phyloP scores from a whole-genome alignment of 2,113 vertebrate genomes.

The Spermophilus dauricus region DNA sequence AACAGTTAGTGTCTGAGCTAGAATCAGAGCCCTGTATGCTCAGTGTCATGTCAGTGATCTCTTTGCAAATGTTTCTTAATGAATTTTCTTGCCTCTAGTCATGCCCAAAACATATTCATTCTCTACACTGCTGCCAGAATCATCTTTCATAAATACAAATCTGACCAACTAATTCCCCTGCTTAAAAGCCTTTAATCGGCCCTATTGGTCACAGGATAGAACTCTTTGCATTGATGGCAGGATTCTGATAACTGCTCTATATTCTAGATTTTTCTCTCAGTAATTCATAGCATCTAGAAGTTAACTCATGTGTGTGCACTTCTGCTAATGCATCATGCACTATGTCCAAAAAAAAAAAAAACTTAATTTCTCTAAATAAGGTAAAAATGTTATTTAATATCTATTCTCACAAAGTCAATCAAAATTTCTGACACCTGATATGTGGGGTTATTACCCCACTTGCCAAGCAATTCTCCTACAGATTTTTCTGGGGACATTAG shows the following conservation, averaged over 20 bases:
- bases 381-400: not conserved
- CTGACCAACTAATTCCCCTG: constrained; percentile 28
- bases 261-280: constrained; percentile 9
- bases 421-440: not conserved
- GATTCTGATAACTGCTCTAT: not conserved
- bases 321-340: not conserved
- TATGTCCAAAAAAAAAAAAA: not conserved
- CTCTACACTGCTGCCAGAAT: constrained; percentile 32
- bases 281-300: not conserved
- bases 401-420: not conserved
- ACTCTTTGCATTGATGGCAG: constrained; percentile 17
- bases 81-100: constrained; percentile 5
- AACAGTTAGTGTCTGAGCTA: not conserved
- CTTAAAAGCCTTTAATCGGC: constrained; percentile 14
- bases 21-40: not conserved
- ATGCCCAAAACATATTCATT: constrained; percentile 7
- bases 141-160: constrained; percentile 54
- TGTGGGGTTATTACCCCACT: not conserved
- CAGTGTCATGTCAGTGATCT: not conserved
- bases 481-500: not conserved
- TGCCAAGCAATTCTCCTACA: not conserved
- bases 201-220: constrained; percentile 22
- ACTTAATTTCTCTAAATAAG: too few relatives aligned
- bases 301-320: not conserved
- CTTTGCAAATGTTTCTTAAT: constrained; percentile 51